Evolutionary conservation across 2,888 invertebrate species (phyloP).

Genomic region (Dryadula phaetusa): DNA sequence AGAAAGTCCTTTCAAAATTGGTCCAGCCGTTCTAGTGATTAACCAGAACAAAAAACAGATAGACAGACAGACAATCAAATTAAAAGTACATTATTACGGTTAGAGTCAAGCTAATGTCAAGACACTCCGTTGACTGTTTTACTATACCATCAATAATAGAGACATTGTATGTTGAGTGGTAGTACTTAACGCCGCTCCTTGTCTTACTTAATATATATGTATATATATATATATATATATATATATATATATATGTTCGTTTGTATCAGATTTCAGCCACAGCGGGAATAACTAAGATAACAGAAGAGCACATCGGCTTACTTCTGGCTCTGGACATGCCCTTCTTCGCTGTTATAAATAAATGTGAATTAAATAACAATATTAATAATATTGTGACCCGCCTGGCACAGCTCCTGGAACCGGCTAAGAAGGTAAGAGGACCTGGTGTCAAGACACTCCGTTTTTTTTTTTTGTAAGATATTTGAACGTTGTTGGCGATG

Average conservation of each 20-base stretch:
- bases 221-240: background rate
- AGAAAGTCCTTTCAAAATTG: too few relatives aligned
- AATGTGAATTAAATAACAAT: conserved; percentile 94
- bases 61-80: too few relatives aligned
- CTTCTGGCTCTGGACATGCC: conserved; percentile 92
- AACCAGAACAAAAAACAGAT: too few relatives aligned
- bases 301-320: conserved; percentile 95
- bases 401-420: conserved; percentile 53
- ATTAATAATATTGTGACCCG: conserved; percentile 84
- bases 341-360: conserved; percentile 96
- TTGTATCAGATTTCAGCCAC: conserved; percentile 88
- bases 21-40: too few relatives aligned
- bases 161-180: too few relatives aligned
- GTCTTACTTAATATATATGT: background rate
- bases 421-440: conserved; percentile 40
- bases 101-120: too few relatives aligned
- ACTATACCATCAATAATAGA: too few relatives aligned
- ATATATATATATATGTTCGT: background rate
- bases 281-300: conserved; percentile 91
- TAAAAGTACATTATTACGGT: too few relatives aligned
- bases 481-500: too few relatives aligned
- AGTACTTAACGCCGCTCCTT: background rate
- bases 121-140: too few relatives aligned
- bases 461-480: background rate
- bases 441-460: background rate